Base-by-base conservation (phyloP, 2,888 invertebrate genomes). In the Ochropleura leucogaster region DNA sequence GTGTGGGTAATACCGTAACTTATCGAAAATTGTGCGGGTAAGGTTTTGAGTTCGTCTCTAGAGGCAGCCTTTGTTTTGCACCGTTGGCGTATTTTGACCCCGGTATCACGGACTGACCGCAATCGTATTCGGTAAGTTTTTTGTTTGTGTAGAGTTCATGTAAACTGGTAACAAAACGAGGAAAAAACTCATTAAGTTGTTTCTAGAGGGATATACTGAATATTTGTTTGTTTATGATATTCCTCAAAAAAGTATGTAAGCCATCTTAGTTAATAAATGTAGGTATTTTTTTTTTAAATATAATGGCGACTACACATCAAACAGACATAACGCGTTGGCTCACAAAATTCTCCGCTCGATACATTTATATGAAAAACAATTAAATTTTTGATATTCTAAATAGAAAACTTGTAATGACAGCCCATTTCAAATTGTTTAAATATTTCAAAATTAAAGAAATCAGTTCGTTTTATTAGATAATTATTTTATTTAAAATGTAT, bases 11-110 rank as follows among this genome's bases (percentile, higher is more conserved):
- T 84, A 87, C 86, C 87, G 91, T 89, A 89, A 89, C 89, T 91
- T 90, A 90, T 87, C 85, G 88, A 87, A 89, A 87, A 88, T 89
- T 89, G 89, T 84, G 85, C 80, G 85, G 84, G 87, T 74, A 86
- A 86, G 85, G 88, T 86, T 84, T 84, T 83, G 75, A 76, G 80
- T 79, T 72, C 71, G 77, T 82, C 85, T 85, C 86, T 69, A 70
- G 88, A 87, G 84, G 77, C 74, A 78, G 83, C 80, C 85, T 88
- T 90, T 91, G 87, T 90, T 90, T 89, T 71, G 66, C 68, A 55
- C 68, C 65, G 72, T 84, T 79, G 72, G 66, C 73, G 80, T 59
- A 73, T 74, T 79, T 75, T 57, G n/a, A 46, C 47, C 82, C 59
- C 44, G 30, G 60, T 66, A 55, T 80, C 51, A n/a, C 46, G 49